Base-by-base conservation (phyloP, 1,140 invertebrate genomes). In the Phortica variegata region DNA sequence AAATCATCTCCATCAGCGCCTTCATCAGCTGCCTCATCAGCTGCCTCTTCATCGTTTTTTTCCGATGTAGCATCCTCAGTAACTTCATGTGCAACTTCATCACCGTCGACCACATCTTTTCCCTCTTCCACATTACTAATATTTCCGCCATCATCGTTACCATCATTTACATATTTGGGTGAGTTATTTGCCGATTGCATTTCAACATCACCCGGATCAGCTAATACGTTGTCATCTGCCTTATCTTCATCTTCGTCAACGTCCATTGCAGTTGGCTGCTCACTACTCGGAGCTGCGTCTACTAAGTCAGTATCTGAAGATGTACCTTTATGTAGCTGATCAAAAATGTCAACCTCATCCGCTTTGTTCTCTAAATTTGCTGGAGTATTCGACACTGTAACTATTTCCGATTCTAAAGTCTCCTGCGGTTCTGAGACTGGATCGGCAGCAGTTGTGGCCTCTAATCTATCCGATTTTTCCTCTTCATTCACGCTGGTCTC, bases 231-330 rank as follows among this genome's bases (percentile, higher is more conserved):
- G 19, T 62, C 47, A n/a, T 36, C 53, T 37, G 54, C 54, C 52
- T 53, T 52, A 33, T 26, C 57, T n/a, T 60, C 58, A 39, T 54
- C 58, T 50, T 56, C 75, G 46, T 75, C 72, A 46, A 65, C 71
- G 19, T 76, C 71, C 68, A 65, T 65, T 10, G 73, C 71, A 38
- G 56, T 62, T 18, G 61, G 61, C 54, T 46, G 58, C 29, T 51
- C 42, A 19, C 58, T 54, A 33, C 63, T 51, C 10, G 77, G 75
- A 16, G 76, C 63, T 59, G 77, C 74, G 57, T 78, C 77, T 13
- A 73, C 63, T 12, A 71, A 56, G 49, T 68, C 70, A 48, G 47
- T 57, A 9, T 60, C 60, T 3, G 31, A 33, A 6, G 12, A 38
- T 6, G 40, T 18, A 9, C 61, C n/a, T n/a, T n/a, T n/a, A n/a